A percentile compares a stretch with the other conserved stretches of the same genome.
phyloP scores from a whole-genome alignment of 2,888 invertebrate genomes.

The Ochropacha duplaris region DNA sequence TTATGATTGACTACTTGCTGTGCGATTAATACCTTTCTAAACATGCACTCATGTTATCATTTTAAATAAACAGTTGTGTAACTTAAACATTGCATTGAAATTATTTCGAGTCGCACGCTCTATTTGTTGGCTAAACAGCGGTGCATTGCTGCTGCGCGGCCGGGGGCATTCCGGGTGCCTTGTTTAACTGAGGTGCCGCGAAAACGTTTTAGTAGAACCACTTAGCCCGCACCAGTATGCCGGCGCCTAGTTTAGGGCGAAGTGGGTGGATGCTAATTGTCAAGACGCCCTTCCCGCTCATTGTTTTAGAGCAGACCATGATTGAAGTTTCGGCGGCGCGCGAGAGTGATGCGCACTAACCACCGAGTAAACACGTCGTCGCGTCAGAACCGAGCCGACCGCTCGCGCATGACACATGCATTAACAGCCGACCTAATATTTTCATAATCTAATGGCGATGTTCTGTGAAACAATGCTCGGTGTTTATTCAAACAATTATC shows the following conservation, averaged over 20 bases:
- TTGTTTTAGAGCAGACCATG: constrained; percentile 82
- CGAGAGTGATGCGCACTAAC: constrained; percentile 74
- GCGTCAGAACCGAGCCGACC: constrained; percentile 59
- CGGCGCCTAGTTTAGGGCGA: constrained; percentile 69
- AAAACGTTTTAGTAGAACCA: constrained; percentile 63
- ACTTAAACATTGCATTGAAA: constrained; percentile 56
- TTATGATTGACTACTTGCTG: constrained; percentile 69
- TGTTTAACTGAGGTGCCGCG: constrained; percentile 57
- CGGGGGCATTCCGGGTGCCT: constrained; percentile 38
- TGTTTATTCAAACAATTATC: constrained; percentile 78
- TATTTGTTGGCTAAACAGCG: constrained; percentile 48
- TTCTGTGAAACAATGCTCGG: constrained; percentile 79
- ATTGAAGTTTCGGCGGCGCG: constrained; percentile 77
- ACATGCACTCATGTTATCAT: constrained; percentile 58
- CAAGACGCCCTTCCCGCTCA: constrained; percentile 79
- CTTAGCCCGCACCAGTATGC: constrained; percentile 58
- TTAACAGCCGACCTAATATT: constrained; percentile 81
- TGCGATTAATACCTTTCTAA: constrained; percentile 64
- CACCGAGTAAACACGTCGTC: constrained; percentile 66
- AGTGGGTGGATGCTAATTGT: constrained; percentile 80
- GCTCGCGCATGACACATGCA: constrained; percentile 80
- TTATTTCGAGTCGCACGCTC: constrained; percentile 50
- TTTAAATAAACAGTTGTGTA: constrained; percentile 62
- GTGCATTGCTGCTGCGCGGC: constrained; percentile 26
- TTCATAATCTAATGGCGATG: constrained; percentile 83